These are phyloP conservation scores for Pundamilia nyererei DNA, from an alignment of 2,113 vertebrate genomes.

Conservation along the genomic window DNA sequence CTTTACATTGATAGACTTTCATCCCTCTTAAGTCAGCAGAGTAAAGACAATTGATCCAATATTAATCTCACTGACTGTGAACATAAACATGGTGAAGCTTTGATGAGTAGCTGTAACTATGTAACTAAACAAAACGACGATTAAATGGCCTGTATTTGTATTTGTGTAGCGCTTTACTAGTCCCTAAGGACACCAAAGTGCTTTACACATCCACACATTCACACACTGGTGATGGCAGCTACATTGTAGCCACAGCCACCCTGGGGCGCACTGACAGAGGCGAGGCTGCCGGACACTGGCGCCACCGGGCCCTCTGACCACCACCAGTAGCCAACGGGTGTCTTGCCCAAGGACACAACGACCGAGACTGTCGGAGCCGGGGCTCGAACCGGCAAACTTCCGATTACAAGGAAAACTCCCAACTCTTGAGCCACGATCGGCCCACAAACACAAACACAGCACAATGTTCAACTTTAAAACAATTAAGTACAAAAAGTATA, in stretches of 20 bases:
- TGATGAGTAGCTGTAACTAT: not conserved
- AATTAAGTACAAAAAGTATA: not conserved
- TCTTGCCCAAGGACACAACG: not conserved
- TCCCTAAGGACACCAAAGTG: rapidly evolving
- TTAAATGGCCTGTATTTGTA: not conserved
- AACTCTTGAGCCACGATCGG: not conserved
- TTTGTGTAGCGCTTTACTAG: rapidly evolving
- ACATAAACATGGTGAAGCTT: not conserved
- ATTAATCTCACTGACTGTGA: not conserved
- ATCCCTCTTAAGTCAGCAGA: not conserved
- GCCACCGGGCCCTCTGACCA: not conserved
- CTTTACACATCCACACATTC: rapidly evolving
- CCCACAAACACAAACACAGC: rapidly evolving
- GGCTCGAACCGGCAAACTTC: rapidly evolving
- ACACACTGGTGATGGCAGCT: not conserved
- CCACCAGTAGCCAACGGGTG: rapidly evolving
- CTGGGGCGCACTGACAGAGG: not conserved
- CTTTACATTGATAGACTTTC: conserved; percentile 5
- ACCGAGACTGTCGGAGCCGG: rapidly evolving
- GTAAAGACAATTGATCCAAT: not conserved
- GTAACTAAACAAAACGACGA: rapidly evolving
- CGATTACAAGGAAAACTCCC: rapidly evolving
- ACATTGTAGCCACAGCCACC: rapidly evolving
- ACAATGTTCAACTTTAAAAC: not conserved
- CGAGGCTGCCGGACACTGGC: rapidly evolving